phyloP scores from a whole-genome alignment of 2,113 vertebrate genomes.

The Eptesicus fuscus region DNA sequence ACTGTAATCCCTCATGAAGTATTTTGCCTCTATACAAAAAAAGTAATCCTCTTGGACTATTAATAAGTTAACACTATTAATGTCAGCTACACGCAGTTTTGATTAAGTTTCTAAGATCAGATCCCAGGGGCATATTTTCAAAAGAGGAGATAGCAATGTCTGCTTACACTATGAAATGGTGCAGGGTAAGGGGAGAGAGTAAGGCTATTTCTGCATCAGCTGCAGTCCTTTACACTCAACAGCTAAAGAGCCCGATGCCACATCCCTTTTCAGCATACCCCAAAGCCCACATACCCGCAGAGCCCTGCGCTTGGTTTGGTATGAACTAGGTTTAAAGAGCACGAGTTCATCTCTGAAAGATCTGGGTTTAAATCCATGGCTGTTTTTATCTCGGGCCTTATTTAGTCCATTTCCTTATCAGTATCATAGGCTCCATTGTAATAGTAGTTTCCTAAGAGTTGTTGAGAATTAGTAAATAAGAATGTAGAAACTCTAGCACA shows the following conservation, averaged over 20 bases:
- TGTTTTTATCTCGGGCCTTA: not conserved
- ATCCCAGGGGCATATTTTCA: not conserved
- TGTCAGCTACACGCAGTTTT: not conserved
- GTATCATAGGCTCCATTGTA: not conserved
- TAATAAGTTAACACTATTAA: not conserved
- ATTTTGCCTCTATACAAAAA: not conserved
- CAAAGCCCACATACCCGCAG: not conserved
- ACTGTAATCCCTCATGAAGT: not conserved
- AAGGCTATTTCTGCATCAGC: too few relatives aligned
- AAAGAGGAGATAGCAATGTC: not conserved
- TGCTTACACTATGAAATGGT: not conserved
- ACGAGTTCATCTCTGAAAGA: not conserved
- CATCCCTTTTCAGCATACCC: not conserved
- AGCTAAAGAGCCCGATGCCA: not conserved
- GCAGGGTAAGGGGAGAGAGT: too few relatives aligned
- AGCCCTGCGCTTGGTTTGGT: not conserved
- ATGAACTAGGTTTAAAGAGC: not conserved
- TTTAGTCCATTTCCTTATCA: not conserved
- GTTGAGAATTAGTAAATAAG: not conserved
- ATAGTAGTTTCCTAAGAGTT: not conserved
- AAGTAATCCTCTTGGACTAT: not conserved
- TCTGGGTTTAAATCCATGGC: not conserved
- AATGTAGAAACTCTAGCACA: not conserved
- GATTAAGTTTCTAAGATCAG: not conserved
- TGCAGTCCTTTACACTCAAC: not conserved